Percentiles rank a stretch among this genome's conserved stretches.
phyloP scores from a whole-genome alignment of 2,888 invertebrate genomes.

The Dermolepida albohirtum region DNA sequence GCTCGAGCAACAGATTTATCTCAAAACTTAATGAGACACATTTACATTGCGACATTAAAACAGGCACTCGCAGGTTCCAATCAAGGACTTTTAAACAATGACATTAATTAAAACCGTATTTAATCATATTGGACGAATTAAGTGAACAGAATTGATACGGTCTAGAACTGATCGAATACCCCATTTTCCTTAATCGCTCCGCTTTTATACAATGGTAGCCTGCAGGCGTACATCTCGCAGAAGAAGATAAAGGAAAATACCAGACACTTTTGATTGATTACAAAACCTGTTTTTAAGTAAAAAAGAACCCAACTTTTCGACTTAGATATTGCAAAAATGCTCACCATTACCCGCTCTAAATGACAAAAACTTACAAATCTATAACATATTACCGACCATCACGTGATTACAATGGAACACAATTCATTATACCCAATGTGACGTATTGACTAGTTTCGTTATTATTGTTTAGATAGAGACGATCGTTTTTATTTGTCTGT shows the following conservation, averaged over 20 bases:
- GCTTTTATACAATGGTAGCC: conserved; percentile 5
- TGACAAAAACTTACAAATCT: conserved; percentile 6
- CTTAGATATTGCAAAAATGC: conserved; percentile 3
- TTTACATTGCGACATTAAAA: no score
- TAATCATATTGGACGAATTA: no score
- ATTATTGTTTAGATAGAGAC: not conserved
- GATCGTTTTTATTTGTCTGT: not conserved
- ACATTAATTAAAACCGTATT: no score
- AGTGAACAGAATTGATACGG: not conserved
- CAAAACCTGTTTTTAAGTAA: conserved; percentile 19
- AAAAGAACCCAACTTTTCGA: conserved; percentile 6
- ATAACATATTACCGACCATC: conserved; percentile 20
- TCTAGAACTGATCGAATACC: conserved; percentile 4
- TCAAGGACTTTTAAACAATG: no score
- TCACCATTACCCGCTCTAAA: not conserved
- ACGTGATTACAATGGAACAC: not conserved
- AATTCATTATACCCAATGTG: not conserved
- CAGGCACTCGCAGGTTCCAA: no score
- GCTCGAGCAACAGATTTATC: no score
- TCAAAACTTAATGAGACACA: no score
- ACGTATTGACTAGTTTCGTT: conserved; percentile 1
- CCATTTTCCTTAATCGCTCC: conserved; percentile 19
- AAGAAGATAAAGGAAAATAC: conserved; percentile 31
- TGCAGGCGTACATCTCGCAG: conserved; percentile 7
- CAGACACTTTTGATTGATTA: conserved; percentile 32